Evolutionary conservation across 2,888 invertebrate species (phyloP), one percentile per base, ranked within the genome.

Genomic region (Limnephilus rhombicus): DNA sequence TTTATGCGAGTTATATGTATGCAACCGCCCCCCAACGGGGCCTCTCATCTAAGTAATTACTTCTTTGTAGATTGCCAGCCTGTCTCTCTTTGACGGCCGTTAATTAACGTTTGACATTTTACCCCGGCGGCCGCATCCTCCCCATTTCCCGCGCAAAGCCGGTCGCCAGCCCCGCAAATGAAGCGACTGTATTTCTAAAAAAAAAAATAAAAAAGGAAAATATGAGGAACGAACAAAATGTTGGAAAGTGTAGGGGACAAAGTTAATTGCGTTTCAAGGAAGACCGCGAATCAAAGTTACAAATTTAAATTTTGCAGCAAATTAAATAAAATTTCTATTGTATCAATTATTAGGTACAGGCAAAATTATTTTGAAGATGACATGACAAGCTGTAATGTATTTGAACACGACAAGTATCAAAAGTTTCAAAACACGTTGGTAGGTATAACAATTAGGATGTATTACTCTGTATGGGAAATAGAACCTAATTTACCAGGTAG

Each of bases 41-140:
- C 89, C 92, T 90, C 90, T 92, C 92, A 92, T 92, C 90, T 92
- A 90, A 92, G 92, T 92, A 92, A 92, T 92, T 92, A 92, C 90
- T 92, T 92, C 92, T 92, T 92, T 92, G 92, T 92, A 85, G 92
- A 90, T 90, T n/a, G 92, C 85, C 81, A 31, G 90, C 29, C 86
- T 49, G 86, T 45, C 86, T 86, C 85, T 41, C 85, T 90, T 37
- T 89, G 90, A 53, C 86, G 83, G 83, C 90, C 92, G 90, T 83
- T 90, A 92, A 92, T 92, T 90, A 92, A 92, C 89, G 91, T 80
- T 83, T 85, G 91, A 81, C 91, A 80, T 45, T 86, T 86, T 83
- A 41, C 53, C 83, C 89, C 68, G 31, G 85, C 90, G 31, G 83
- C 41, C 86, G n/a, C 37, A 80, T 31, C 31, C 37, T 29, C 11